phyloP scores from a whole-genome alignment of 2,888 invertebrate species.

The Eupithecia subfuscata region DNA sequence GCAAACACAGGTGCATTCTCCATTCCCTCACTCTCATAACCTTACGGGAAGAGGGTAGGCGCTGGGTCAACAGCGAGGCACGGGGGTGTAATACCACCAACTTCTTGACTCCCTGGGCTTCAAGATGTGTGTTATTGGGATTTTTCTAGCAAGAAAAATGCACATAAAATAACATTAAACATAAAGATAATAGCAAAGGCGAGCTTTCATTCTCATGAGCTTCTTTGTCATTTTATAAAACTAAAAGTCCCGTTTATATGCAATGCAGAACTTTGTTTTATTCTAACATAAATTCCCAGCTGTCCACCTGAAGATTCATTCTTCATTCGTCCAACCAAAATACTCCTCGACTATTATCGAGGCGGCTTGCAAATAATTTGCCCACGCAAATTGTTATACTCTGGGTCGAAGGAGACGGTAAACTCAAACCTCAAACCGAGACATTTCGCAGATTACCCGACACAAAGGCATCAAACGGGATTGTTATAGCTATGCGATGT shows the following conservation, averaged over 20 bases:
- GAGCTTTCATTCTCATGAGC: too few relatives aligned
- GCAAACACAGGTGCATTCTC: too few relatives aligned
- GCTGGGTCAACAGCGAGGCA: too few relatives aligned
- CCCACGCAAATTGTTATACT: conserved; percentile 25
- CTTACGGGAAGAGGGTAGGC: too few relatives aligned
- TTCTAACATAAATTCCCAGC: neutral
- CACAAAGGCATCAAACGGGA: conserved; percentile 52
- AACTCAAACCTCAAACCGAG: conserved; percentile 52
- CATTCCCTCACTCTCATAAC: too few relatives aligned
- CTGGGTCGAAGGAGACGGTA: conserved; percentile 36
- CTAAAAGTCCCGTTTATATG: neutral
- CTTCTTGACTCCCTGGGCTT: too few relatives aligned
- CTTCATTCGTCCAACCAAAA: neutral
- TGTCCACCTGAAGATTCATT: neutral
- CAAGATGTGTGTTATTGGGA: too few relatives aligned
- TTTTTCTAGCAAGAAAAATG: too few relatives aligned
- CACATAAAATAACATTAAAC: too few relatives aligned
- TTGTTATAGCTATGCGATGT: conserved; percentile 44
- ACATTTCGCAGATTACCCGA: conserved; percentile 47
- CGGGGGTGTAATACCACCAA: too few relatives aligned
- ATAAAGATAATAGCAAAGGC: too few relatives aligned
- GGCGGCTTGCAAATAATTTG: conserved; percentile 1
- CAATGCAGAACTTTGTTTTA: neutral
- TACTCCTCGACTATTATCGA: neutral
- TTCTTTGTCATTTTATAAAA: neutral